Base-by-base conservation (phyloP, 2,888 invertebrate genomes). In the Thecophora atra region DNA sequence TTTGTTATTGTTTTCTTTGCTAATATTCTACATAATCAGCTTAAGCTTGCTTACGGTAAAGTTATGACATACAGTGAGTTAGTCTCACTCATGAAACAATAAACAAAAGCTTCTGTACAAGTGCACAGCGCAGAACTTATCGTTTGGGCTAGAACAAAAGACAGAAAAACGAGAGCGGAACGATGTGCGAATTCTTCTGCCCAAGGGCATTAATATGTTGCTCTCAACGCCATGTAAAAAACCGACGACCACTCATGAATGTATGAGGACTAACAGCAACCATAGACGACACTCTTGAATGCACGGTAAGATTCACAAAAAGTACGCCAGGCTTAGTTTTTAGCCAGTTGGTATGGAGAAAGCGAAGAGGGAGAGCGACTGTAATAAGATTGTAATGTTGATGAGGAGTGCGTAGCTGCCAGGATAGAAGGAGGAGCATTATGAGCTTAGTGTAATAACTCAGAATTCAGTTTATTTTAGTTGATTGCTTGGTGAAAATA, bases 61-160 rank as follows among this genome's bases (percentile, higher is more conserved):
- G 24, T 44, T 64, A 44, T 17, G 17, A 64, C 24, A 26, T 30
- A 30, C 64, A 51, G 37, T n/a, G n/a, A 37, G 7, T 37, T 11
- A n/a, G n/a, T n/a, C n/a, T n/a, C n/a, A 42, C 60, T 72, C 54
- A 21, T 66, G 63, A 42, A 75, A 51, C 56, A 51, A 63, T n/a
- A n/a, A n/a, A n/a, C n/a, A 72, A n/a, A n/a, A 70, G 58, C 60
- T 63, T 66, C 73, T 54, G 52, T 69, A 68, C 30, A 70, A 42
- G 65, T 60, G 71, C 58, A 67, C 65, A 69, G 37, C 37, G 11
- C 7, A 37, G 11, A 6, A 37, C 37, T 6, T 37, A 37, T 11
- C 1, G 37, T 37, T 6, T 2, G 1, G 2, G 37, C 11, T 6
- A 63, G 64, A 70, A 28, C 52, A 60, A 19, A 28, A 44, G 52